Conservation (phyloP, 1,140 invertebrate species). For the Psilanteris sp. region DNA sequence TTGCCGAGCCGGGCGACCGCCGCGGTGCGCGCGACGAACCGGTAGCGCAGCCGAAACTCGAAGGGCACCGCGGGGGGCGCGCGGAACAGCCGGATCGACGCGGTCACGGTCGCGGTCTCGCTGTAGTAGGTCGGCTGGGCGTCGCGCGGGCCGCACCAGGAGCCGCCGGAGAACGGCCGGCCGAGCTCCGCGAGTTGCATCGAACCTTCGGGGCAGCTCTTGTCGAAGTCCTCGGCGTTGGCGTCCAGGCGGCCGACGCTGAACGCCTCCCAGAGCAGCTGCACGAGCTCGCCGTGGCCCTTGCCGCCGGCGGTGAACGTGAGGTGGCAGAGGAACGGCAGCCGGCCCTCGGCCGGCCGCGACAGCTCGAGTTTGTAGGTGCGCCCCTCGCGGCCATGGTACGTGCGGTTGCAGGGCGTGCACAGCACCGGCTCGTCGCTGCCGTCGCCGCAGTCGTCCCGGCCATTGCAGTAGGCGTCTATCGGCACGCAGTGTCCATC, state of each 20-base stretch:
- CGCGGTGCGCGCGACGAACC: constrained; percentile 86
- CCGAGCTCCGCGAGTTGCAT: constrained; percentile 90
- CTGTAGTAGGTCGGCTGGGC: constrained; percentile 90
- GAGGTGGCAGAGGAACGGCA: constrained; percentile 92
- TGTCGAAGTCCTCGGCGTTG: constrained; percentile 80
- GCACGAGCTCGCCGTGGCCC: constrained; percentile 90
- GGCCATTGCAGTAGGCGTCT: constrained; percentile 91
- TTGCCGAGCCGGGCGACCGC: constrained; percentile 89
- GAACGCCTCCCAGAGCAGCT: constrained; percentile 91
- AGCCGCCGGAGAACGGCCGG: constrained; percentile 89
- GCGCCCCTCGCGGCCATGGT: constrained; percentile 91
- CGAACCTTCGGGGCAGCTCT: constrained; percentile 88
- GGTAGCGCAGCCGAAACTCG: constrained; percentile 88
- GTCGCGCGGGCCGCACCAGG: constrained; percentile 89
- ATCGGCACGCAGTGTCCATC: constrained; percentile 89
- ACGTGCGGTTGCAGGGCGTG: constrained; percentile 92
- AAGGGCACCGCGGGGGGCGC: constrained; percentile 84
- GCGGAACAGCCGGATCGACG: constrained; percentile 86
- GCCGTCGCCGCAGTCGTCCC: constrained; percentile 89
- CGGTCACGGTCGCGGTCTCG: constrained; percentile 90
- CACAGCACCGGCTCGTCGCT: constrained; percentile 91
- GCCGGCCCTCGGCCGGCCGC: constrained; percentile 83
- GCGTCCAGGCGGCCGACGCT: constrained; percentile 87
- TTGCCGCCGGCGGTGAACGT: constrained; percentile 93
- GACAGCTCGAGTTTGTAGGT: constrained; percentile 88